These are phyloP conservation scores for Neoaliturus tenellus DNA, from an alignment of 2,888 invertebrate species.

Conservation along the genomic window DNA sequence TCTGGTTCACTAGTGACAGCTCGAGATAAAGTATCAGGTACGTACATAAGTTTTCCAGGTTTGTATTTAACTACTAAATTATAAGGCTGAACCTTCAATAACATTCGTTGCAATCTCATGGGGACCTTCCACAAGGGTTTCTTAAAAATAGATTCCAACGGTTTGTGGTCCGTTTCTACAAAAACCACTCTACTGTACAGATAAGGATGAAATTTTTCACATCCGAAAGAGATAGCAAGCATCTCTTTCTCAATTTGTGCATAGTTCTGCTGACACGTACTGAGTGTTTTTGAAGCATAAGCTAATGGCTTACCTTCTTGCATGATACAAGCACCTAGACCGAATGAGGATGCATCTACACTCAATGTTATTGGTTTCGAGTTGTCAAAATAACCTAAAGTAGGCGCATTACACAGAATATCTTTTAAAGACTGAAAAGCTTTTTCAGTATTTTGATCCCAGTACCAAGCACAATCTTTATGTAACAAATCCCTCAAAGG, in stretches of 20 bases:
- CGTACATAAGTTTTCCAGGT: slow-evolving; percentile 63
- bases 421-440: slow-evolving; percentile 64
- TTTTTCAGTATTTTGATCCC: slow-evolving; percentile 65
- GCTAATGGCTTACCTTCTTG: slow-evolving; percentile 68
- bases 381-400: slow-evolving; percentile 67
- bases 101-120: slow-evolving; percentile 56
- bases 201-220: slow-evolving; percentile 69
- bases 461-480: slow-evolving; percentile 66
- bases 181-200: slow-evolving; percentile 66
- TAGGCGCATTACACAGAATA: slow-evolving; percentile 59
- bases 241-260: slow-evolving; percentile 70
- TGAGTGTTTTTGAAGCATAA: slow-evolving; percentile 69
- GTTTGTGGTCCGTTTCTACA: slow-evolving; percentile 69
- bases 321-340: slow-evolving; percentile 68
- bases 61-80: slow-evolving; percentile 50
- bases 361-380: slow-evolving; percentile 64
- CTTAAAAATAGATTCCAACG: slow-evolving; percentile 67
- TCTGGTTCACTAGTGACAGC: slow-evolving; percentile 50
- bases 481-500: slow-evolving; percentile 63
- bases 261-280: slow-evolving; percentile 66
- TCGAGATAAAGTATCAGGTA: slow-evolving; percentile 61
- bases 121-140: slow-evolving; percentile 57
- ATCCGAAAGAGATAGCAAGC: slow-evolving; percentile 68
- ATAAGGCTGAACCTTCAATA: slow-evolving; percentile 54
- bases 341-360: slow-evolving; percentile 67